Conservation (phyloP, 2,888 invertebrate genomes). For the Microctonus hyperodae region DNA sequence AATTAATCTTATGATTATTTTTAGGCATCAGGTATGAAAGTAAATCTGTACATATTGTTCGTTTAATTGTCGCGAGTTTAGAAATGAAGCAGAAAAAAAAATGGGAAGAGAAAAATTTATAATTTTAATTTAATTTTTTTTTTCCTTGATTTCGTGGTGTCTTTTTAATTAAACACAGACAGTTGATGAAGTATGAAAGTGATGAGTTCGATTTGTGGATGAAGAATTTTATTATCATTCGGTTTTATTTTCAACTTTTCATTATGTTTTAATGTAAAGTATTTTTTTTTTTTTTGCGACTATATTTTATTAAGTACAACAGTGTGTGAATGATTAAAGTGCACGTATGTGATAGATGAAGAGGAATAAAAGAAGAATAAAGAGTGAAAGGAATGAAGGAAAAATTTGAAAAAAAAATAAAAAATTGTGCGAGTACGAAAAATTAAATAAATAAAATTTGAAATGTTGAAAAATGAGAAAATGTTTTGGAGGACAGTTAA, state of each 20-base stretch:
- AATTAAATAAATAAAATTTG: background rate
- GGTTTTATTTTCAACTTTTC: background rate
- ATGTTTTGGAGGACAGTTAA: background rate
- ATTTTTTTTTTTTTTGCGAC: background rate
- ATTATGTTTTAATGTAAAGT: background rate
- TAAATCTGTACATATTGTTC: slow-evolving; percentile 55
- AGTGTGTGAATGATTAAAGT: background rate
- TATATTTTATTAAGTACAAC: background rate
- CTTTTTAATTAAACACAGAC: background rate
- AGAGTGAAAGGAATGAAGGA: background rate
- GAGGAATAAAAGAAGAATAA: slow-evolving; percentile 14
- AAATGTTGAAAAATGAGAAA: background rate
- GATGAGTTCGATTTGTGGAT: too few species aligned
- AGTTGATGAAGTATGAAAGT: background rate
- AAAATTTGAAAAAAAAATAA: background rate
- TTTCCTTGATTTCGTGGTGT: background rate
- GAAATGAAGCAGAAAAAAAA: background rate
- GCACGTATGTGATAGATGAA: background rate
- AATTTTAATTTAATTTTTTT: background rate
- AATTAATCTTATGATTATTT: slow-evolving; percentile 28
- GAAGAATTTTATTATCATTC: background rate
- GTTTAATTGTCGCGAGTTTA: slow-evolving; percentile 43
- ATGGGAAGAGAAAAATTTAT: background rate
- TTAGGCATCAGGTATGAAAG: slow-evolving; percentile 42
- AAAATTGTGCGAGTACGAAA: background rate